Evolutionary conservation across 2,888 invertebrate species (phyloP).

Genomic region (Agonopterix alstromeriana): DNA sequence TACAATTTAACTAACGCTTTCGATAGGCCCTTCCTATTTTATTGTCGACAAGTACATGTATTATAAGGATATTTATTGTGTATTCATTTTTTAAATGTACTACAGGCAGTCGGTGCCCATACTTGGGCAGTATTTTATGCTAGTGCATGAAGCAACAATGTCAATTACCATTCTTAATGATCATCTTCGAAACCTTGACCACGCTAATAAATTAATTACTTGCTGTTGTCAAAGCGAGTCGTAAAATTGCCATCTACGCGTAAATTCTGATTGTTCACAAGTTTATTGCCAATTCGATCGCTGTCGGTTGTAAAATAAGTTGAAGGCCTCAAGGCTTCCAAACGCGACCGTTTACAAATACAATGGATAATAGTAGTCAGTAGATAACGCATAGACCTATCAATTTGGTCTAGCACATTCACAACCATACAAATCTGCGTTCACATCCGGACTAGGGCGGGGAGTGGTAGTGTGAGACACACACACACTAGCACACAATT

Average conservation of each 20-base stretch:
- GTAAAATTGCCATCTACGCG: conserved; percentile 48
- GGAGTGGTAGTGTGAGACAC: conserved; percentile 31
- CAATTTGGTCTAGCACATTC: conserved; percentile 67
- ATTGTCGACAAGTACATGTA: conserved; percentile 18
- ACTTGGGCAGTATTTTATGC: not conserved
- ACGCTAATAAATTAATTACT: conserved; percentile 51
- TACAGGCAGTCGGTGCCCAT: not conserved
- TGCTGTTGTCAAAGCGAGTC: conserved; percentile 34
- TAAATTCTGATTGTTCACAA: conserved; percentile 57
- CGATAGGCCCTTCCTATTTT: conserved; percentile 43
- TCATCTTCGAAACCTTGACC: conserved; percentile 40
- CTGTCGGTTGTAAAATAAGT: conserved; percentile 59
- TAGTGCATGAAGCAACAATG: conserved; percentile 2
- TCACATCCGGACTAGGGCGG: conserved; percentile 71
- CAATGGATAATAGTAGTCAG: conserved; percentile 30
- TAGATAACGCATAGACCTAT: conserved; percentile 58
- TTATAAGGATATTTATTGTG: conserved; percentile 26
- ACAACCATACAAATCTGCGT: conserved; percentile 63
- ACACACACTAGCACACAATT: conserved; percentile 43
- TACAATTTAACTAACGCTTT: conserved; percentile 42
- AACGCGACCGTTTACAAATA: conserved; percentile 29
- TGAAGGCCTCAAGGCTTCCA: conserved; percentile 46
- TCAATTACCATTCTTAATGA: conserved; percentile 11
- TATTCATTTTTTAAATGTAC: conserved; percentile 1
- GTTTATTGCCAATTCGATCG: conserved; percentile 61